Evolutionary conservation across 2,113 vertebrate genomes (phyloP).

Genomic region (Grus americana): DNA sequence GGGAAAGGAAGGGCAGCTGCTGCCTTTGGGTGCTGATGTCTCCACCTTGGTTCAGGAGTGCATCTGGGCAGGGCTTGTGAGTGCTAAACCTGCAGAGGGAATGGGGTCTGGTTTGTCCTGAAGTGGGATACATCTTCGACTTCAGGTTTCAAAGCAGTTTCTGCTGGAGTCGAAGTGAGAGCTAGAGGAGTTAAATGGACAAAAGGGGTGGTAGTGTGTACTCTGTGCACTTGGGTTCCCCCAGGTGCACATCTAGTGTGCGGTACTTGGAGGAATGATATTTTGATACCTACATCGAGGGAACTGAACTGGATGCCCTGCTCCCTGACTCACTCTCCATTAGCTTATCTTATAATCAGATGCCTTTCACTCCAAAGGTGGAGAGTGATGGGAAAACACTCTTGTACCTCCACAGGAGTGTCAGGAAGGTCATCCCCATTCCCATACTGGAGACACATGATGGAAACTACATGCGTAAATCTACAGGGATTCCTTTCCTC

Average conservation of each 20-base stretch:
- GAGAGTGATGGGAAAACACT: not conserved
- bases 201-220: not conserved
- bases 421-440: not conserved
- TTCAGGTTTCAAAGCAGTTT: not conserved
- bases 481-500: not conserved
- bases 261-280: not conserved
- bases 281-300: not conserved
- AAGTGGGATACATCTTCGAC: accelerated
- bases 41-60: not conserved
- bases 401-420: accelerated
- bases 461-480: not conserved
- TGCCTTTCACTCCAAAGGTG: not conserved
- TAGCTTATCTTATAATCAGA: not conserved
- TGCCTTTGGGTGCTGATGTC: not conserved
- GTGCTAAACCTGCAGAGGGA: not conserved
- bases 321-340: not conserved
- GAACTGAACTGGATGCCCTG: not conserved
- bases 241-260: accelerated
- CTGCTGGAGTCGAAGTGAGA: not conserved
- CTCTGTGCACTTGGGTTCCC: accelerated
- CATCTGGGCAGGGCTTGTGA: not conserved
- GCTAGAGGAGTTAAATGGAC: not conserved
- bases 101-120: not conserved
- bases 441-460: accelerated
- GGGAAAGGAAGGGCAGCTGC: not conserved